A percentile compares a stretch with the other conserved stretches of the same genome.
Evolutionary conservation across 2,888 invertebrate genomes (phyloP).

Genomic region (Danaus chrysippus): DNA sequence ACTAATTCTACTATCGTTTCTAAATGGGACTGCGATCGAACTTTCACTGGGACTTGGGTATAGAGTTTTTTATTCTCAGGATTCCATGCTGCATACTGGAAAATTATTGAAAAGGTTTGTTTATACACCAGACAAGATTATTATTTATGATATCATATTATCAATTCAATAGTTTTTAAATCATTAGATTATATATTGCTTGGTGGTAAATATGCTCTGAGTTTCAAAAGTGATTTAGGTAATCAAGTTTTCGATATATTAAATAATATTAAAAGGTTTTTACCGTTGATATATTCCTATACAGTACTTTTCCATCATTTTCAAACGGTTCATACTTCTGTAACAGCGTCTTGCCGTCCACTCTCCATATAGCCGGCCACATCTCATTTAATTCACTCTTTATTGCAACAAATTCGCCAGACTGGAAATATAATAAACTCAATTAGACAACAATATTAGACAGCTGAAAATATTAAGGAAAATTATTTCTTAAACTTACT

Average conservation of each 20-base stretch:
- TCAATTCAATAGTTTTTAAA: too few relatives aligned
- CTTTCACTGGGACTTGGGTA: slow-evolving; percentile 87
- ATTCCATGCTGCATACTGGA: slow-evolving; percentile 91
- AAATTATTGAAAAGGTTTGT: slow-evolving; percentile 31
- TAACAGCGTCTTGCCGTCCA: slow-evolving; percentile 89
- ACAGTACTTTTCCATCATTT: slow-evolving; percentile 88
- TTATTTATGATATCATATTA: too few relatives aligned
- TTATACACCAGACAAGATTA: too few relatives aligned
- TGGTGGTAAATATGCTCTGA: too few relatives aligned
- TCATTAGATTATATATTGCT: too few relatives aligned
- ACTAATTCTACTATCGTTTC: slow-evolving; percentile 90
- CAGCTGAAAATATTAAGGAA: too few relatives aligned
- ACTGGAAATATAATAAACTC: slow-evolving; percentile 74
- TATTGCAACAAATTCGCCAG: slow-evolving; percentile 93
- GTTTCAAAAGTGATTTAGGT: too few relatives aligned
- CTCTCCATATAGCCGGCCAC: slow-evolving; percentile 94
- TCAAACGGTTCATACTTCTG: slow-evolving; percentile 92
- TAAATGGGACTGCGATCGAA: slow-evolving; percentile 85
- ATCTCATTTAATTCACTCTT: slow-evolving; percentile 89
- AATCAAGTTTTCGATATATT: too few relatives aligned
- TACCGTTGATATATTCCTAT: slow-evolving; percentile 93
- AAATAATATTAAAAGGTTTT: slow-evolving; percentile 41
- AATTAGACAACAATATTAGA: not conserved
- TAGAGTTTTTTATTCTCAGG: slow-evolving; percentile 89
- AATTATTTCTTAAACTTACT: too few relatives aligned